phyloP scores from a whole-genome alignment of 2,888 invertebrate genomes.

The Drosophila tanythrix region DNA sequence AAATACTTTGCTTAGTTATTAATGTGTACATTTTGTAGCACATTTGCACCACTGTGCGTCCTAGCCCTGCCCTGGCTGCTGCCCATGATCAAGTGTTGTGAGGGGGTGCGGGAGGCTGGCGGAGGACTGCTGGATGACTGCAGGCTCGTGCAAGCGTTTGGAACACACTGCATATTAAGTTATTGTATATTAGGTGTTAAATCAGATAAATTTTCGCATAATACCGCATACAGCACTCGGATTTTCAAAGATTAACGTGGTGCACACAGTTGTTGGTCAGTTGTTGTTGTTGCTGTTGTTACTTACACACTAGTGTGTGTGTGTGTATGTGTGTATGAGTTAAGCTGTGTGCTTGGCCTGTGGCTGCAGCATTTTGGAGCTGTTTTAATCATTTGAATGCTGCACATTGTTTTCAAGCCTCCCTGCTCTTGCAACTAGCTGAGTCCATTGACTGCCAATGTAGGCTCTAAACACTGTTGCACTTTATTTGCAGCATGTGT shows the following conservation, averaged over 20 bases:
- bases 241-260: conserved; percentile 85
- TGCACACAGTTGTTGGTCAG: conserved; percentile 68
- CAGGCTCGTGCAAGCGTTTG: conserved; percentile 76
- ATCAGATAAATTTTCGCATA: conserved; percentile 86
- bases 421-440: neutral
- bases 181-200: conserved; percentile 86
- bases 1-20: neutral
- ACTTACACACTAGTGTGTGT: neutral
- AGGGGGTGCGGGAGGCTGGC: neutral
- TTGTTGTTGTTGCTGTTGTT: conserved; percentile 40
- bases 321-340: conserved; percentile 25
- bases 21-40: neutral
- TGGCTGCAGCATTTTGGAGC: conserved; percentile 73
- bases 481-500: conserved; percentile 62
- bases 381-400: conserved; percentile 80
- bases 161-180: conserved; percentile 85
- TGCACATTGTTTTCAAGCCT: conserved; percentile 73
- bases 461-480: conserved; percentile 67
- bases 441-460: conserved; percentile 21
- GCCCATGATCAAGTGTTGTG: conserved; percentile 18
- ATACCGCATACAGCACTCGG: conserved; percentile 86
- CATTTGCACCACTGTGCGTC: conserved; percentile 51
- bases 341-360: conserved; percentile 58
- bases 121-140: conserved; percentile 66
- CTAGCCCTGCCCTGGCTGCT: conserved; percentile 23